Percentiles rank a stretch among this genome's conserved stretches.
These are phyloP conservation scores for Iguana delicatissima DNA, from an alignment of 2,797 vertebrate species.

Conservation along the genomic window DNA sequence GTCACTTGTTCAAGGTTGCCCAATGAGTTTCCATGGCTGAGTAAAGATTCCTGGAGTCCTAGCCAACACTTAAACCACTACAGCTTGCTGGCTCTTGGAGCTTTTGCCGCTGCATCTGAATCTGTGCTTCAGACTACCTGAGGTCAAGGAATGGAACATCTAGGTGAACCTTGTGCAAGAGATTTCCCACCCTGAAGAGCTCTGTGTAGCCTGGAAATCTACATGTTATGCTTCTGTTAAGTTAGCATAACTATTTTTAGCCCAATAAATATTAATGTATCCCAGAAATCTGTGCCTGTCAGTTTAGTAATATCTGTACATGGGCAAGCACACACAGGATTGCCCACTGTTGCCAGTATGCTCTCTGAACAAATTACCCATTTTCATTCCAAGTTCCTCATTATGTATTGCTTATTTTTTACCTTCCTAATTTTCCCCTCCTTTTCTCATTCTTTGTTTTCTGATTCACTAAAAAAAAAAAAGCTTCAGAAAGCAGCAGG, in stretches of 20 bases:
- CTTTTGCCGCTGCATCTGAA: background rate
- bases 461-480: background rate
- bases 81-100: background rate
- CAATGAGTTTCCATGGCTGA: too few species aligned
- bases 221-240: too few species aligned
- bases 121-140: background rate
- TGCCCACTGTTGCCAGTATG: background rate
- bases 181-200: background rate
- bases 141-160: background rate
- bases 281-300: background rate
- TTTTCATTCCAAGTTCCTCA: too few species aligned
- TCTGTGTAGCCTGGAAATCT: background rate
- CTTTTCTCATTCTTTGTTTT: accelerated
- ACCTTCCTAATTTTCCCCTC: background rate
- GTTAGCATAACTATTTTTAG: background rate
- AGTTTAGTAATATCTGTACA: background rate
- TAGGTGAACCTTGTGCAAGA: background rate
- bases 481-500: background rate
- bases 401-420: background rate
- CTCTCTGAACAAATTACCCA: background rate
- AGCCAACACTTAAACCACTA: too few species aligned
- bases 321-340: background rate
- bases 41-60: too few species aligned
- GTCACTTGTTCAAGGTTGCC: too few species aligned
- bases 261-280: background rate